These are phyloP conservation scores for Euplexia lucipara DNA, from an alignment of 2,888 invertebrate genomes.

Conservation along the genomic window DNA sequence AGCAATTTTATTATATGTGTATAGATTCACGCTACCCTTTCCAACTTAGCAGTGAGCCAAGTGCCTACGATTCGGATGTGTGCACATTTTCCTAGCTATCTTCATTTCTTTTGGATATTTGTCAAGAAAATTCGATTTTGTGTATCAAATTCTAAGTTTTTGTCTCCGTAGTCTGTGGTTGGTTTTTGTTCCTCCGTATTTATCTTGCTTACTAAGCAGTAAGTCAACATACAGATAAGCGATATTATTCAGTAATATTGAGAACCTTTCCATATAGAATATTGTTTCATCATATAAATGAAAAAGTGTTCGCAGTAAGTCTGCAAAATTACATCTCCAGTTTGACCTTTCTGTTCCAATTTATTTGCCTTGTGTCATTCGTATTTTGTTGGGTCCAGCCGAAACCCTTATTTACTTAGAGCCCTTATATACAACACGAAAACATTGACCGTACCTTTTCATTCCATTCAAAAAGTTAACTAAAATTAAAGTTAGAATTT, in stretches of 20 bases:
- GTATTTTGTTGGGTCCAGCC: conserved; percentile 13
- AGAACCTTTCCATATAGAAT: background rate
- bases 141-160: no score
- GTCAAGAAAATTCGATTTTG: background rate
- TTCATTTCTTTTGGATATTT: conserved; percentile 2
- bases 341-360: background rate
- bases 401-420: conserved; percentile 7
- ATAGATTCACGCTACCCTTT: background rate
- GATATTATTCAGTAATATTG: background rate
- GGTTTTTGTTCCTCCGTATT: no score
- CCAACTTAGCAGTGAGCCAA: background rate
- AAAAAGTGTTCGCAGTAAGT: background rate
- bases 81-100: background rate
- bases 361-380: conserved; percentile 4
- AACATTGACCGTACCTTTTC: conserved; percentile 16
- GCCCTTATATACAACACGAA: conserved; percentile 18
- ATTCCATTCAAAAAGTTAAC: conserved; percentile 41
- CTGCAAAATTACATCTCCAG: background rate
- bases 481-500: conserved; percentile 50
- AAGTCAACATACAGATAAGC: no score
- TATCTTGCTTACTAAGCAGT: no score
- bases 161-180: no score
- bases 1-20: background rate
- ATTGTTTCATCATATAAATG: background rate
- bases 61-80: background rate